Conservation (phyloP, 2,113 vertebrate genomes). For the Cepphus grylle region DNA sequence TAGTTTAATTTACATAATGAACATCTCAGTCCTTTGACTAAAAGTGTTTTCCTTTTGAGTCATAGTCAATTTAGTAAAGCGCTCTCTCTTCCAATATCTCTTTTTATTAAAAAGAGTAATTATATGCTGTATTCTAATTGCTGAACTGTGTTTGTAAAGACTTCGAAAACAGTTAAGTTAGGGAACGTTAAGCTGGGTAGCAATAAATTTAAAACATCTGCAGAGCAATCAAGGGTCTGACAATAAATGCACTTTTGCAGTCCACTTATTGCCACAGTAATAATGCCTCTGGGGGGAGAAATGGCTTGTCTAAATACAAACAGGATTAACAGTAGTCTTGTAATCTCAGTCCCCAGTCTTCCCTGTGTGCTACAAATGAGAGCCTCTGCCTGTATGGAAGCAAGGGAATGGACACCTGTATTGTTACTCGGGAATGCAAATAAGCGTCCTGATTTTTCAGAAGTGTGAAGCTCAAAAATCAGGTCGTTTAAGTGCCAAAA, state of each 20-base stretch:
- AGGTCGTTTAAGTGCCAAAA: neutral
- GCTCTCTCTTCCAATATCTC: neutral
- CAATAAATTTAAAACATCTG: neutral
- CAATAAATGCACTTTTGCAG: neutral
- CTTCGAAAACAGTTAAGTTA: neutral
- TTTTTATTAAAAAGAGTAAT: constrained; percentile 19
- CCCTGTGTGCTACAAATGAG: neutral
- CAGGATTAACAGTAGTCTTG: neutral
- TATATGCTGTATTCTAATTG: neutral
- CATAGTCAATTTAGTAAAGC: neutral
- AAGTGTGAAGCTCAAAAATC: neutral
- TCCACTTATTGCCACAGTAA: neutral
- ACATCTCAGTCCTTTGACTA: neutral
- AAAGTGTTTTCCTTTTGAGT: neutral
- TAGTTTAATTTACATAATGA: neutral
- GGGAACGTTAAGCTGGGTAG: neutral
- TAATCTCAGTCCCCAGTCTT: neutral
- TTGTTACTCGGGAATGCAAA: neutral
- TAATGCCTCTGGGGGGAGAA: neutral
- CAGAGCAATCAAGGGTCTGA: neutral
- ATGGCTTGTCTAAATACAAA: neutral
- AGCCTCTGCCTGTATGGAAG: neutral
- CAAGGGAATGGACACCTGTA: neutral
- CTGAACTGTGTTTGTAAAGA: neutral
- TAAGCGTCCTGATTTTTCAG: neutral